Conservation (phyloP, 2,888 invertebrate species). For the Marasmarcha lunaedactyla region DNA sequence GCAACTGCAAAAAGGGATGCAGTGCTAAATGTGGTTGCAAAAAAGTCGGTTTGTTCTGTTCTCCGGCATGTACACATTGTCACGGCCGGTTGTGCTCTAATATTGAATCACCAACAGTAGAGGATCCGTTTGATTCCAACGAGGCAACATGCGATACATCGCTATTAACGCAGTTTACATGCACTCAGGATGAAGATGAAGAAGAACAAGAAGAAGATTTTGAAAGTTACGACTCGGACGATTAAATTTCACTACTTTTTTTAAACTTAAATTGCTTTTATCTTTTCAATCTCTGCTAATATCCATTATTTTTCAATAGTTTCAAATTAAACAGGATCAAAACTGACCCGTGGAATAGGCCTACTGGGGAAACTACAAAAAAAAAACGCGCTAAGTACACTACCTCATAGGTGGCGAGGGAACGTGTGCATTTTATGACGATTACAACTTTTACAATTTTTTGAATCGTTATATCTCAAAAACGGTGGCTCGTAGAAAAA, state of each 20-base stretch:
- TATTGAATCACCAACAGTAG: slow-evolving; percentile 15
- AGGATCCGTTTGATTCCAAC: slow-evolving; percentile 11
- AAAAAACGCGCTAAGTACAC: no score
- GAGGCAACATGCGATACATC: slow-evolving; percentile 4
- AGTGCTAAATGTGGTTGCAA: slow-evolving; percentile 20
- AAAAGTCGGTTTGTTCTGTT: slow-evolving; percentile 20
- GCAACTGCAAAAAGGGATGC: slow-evolving; percentile 19
- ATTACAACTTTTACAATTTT: no score
- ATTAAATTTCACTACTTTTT: background rate
- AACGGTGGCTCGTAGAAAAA: no score
- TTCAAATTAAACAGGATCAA: slow-evolving; percentile 3
- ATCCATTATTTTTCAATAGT: slow-evolving; percentile 4
- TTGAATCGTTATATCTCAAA: no score
- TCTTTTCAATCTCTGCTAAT: slow-evolving; percentile 2
- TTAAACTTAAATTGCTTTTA: slow-evolving; percentile 3
- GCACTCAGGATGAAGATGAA: slow-evolving; percentile 9
- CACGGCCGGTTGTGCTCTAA: slow-evolving; percentile 16
- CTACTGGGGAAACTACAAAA: no score
- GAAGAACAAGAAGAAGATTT: slow-evolving; percentile 11
- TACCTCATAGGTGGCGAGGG: no score
- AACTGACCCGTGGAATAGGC: background rate
- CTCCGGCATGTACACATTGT: slow-evolving; percentile 20
- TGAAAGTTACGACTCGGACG: slow-evolving; percentile 4
- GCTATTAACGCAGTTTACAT: slow-evolving; percentile 10
- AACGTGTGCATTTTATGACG: no score